Evolutionary conservation across 2,797 vertebrate species (phyloP).

Genomic region (Gobio occitaniae): DNA sequence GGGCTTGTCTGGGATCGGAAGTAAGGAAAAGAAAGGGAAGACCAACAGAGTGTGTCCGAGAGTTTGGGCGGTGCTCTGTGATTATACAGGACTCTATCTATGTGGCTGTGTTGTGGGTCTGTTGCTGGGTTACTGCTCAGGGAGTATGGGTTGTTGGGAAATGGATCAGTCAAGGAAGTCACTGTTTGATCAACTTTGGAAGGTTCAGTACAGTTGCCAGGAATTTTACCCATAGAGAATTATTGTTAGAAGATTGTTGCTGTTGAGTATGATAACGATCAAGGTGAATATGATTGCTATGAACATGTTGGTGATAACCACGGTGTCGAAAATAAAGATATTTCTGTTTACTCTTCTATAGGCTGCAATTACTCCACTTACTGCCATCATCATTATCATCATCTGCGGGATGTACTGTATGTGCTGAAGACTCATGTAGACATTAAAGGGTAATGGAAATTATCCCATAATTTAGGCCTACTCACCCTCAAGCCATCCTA

Average conservation of each 20-base stretch:
- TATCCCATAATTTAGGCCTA: too few species aligned
- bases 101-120: slow-evolving; percentile 36
- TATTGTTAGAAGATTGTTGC: slow-evolving; percentile 28
- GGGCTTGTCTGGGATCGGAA: slow-evolving; percentile 25
- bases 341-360: not conserved
- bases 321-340: not conserved
- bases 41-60: slow-evolving; percentile 39
- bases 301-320: not conserved
- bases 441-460: too few species aligned
- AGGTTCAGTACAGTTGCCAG: slow-evolving; percentile 19
- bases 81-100: slow-evolving; percentile 36
- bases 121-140: slow-evolving; percentile 53
- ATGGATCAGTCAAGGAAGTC: slow-evolving; percentile 48
- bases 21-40: slow-evolving; percentile 56
- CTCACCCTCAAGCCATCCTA: too few species aligned
- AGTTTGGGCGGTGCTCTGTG: slow-evolving; percentile 19
- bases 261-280: slow-evolving; percentile 8
- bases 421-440: not conserved
- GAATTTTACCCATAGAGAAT: slow-evolving; percentile 9
- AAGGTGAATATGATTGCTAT: slow-evolving; percentile 3
- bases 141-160: slow-evolving; percentile 44
- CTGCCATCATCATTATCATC: not conserved
- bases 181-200: slow-evolving; percentile 46
- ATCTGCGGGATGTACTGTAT: not conserved
- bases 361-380: slow-evolving; percentile 21